Base-by-base conservation (phyloP, 2,888 invertebrate species). In the Zhuqinia jingwanae region DNA sequence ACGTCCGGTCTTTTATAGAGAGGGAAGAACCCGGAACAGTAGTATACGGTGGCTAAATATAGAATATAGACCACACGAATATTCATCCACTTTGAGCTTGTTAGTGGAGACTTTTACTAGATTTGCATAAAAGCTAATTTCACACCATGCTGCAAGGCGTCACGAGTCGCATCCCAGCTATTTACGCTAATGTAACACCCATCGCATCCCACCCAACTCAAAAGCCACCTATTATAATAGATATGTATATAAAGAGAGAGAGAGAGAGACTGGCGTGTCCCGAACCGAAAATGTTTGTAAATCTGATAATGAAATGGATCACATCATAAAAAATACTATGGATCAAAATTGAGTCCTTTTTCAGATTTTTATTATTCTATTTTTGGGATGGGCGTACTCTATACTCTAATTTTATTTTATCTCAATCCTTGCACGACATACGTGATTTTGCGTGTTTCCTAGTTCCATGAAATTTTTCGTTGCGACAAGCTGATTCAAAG, bases 51-150 rank as follows among this genome's bases (percentile, higher is more conserved):
- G 65, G 70, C 85, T 85, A 85, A 85, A 85, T 85, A 68, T 85
- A 85, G 85, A 60, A 60, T 42, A 68, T 27, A n/a, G 30, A n/a
- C 30, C n/a, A 20, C 25, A n/a, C 20, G 11, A n/a, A 13, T 11
- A 30, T 42, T 30, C 1, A 20, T 45, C 17, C 22, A 25, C 68
- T 56, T 63, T 25, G n/a, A n/a, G n/a, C n/a, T n/a, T n/a, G n/a
- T n/a, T n/a, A n/a, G n/a, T 2, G 60, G 36, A 76, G 36, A 47
- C 36, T 70, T 56, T 73, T 27, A 8, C 36, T 36, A 17, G 60
- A 85, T 85, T 85, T 79, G 79, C 79, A 79, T 85, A 79, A 73
- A 58, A 75, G 60, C 80, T 56, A 86, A 80, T 86, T 86, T 80
- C n/a, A 10, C 2, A 50, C 13, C 13, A 50, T 65, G 63, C 73